Evolutionary conservation across 2,888 invertebrate species (phyloP), one percentile per base, ranked within the genome.

Genomic region (Aelia acuminata): DNA sequence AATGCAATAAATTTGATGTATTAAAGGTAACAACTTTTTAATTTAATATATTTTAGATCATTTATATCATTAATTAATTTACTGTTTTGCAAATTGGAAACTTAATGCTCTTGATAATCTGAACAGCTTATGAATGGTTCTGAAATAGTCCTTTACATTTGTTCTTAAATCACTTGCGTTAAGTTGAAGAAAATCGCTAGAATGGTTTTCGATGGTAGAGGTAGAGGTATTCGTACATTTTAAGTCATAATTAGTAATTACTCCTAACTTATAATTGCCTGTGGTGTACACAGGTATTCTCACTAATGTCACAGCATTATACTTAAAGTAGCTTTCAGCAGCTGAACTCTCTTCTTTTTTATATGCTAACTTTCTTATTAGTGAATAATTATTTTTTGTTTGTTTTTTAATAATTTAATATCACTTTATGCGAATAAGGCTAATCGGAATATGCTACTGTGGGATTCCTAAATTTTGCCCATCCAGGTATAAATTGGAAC

Each of bases 1-100:
- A 97, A 92, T 96, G 96, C 93, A 96, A 96, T 91, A 94, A 94
- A 90, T 93, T 93, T 91, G 94, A 95, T 84, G 91, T 92, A 88
- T 95, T 95, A 92, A 94, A 94, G 93, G 96, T 96, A 91, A 89
- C 88, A 57, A 26, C 48, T 39, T 49, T n/a, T 31, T 0, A 22
- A n/a, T 5, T 84, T 4, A 48, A 15, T 35, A 50, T 84, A n/a
- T 49, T 50, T 43, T 84, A 84, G 49, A 84, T 84, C 22, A 35
- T 84, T 26, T 49, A 31, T 63, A 15, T 31, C 18, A 63, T 63
- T 15, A 57, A 57, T 57, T 8, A 57, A 26, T n/a, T 26, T 26
- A n/a, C 26, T 0, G 11, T 26, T 57, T 4, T 26, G 13, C 7
- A 53, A 1, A n/a, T 53, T 53, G n/a, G 7, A 13, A 49, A 49